These are phyloP conservation scores for Drosophila rhopaloa DNA, from an alignment of 1,140 invertebrate genomes.

Conservation along the genomic window DNA sequence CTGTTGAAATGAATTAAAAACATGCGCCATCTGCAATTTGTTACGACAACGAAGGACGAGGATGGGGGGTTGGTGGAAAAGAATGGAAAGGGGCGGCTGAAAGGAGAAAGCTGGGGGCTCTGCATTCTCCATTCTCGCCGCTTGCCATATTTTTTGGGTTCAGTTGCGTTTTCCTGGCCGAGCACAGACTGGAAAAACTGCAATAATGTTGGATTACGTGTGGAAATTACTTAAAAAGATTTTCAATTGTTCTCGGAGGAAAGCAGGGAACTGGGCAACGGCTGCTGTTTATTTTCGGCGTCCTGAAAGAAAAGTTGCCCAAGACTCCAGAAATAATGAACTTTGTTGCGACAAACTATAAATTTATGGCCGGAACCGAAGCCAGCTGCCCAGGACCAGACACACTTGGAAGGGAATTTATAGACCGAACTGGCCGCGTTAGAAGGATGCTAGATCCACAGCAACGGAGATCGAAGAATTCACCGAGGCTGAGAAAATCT, in stretches of 20 bases:
- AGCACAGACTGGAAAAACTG: conserved; percentile 48
- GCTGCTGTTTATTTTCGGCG: conserved; percentile 77
- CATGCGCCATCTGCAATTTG: conserved; percentile 80
- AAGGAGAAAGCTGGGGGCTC: not conserved
- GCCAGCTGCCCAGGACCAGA: conserved; percentile 34
- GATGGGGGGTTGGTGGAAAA: not conserved
- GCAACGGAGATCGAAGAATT: not conserved
- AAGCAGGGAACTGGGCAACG: conserved; percentile 41
- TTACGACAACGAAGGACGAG: conserved; percentile 51
- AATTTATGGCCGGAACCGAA: conserved; percentile 68
- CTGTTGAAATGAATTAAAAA: conserved; percentile 79
- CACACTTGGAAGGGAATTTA: conserved; percentile 16
- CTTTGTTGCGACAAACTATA: conserved; percentile 77
- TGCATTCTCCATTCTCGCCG: conserved; percentile 40
- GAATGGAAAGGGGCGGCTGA: conserved; percentile 8
- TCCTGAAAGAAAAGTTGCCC: conserved; percentile 51
- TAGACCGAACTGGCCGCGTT: conserved; percentile 6
- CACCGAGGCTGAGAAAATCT: not conserved
- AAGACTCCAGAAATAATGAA: conserved; percentile 75
- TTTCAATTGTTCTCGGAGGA: conserved; percentile 72
- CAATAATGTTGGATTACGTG: conserved; percentile 84
- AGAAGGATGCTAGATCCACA: not conserved
- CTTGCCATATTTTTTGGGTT: conserved; percentile 53
- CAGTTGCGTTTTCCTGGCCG: conserved; percentile 44
- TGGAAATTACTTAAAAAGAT: conserved; percentile 84